Percentiles rank a stretch among this genome's conserved stretches.
phyloP scores from a whole-genome alignment of 1,140 invertebrate species.

The Lysiphlebus fabarum region DNA sequence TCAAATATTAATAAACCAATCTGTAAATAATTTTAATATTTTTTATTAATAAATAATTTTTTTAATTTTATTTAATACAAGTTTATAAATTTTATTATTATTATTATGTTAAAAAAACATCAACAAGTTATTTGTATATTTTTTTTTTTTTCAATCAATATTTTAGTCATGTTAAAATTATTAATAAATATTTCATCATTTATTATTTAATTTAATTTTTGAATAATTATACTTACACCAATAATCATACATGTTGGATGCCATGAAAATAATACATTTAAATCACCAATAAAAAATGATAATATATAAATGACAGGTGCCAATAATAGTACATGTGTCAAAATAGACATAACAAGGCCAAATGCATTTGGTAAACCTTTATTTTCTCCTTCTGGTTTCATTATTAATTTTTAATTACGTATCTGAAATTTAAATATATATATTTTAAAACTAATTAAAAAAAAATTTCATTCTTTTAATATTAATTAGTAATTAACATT shows the following conservation, averaged over 20 bases:
- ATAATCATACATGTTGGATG: constrained; percentile 49
- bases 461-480: too few species aligned
- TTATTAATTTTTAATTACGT: too few species aligned
- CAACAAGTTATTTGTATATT: too few species aligned
- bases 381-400: constrained; percentile 6
- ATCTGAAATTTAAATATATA: too few species aligned
- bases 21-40: constrained; percentile 28
- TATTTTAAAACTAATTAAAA: too few species aligned
- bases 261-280: constrained; percentile 44
- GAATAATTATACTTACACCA: constrained; percentile 40
- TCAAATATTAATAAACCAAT: constrained; percentile 43
- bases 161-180: too few species aligned
- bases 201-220: too few species aligned
- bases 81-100: too few species aligned
- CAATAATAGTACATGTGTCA: constrained; percentile 45
- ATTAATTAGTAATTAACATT: too few species aligned
- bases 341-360: constrained; percentile 30
- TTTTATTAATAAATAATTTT: constrained; percentile 6
- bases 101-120: too few species aligned
- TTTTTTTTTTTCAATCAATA: too few species aligned
- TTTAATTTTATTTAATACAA: not conserved
- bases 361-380: constrained; percentile 4
- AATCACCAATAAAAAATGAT: constrained; percentile 29
- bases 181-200: too few species aligned
- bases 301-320: constrained; percentile 47